Conservation (phyloP, 2,797 vertebrate species). For the Ptychadena robeensis region DNA sequence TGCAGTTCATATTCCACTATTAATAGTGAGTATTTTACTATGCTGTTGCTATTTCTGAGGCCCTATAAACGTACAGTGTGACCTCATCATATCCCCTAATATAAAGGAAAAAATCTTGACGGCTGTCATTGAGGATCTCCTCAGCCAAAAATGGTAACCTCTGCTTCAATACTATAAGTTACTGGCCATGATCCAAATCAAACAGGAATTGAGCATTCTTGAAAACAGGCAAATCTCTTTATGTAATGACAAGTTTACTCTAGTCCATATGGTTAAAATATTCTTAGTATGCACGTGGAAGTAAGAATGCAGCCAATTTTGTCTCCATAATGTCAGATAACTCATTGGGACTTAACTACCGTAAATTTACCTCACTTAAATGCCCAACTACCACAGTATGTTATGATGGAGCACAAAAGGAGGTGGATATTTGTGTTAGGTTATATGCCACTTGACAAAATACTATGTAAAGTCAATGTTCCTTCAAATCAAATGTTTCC, state of each 20-base stretch:
- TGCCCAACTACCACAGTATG: neutral
- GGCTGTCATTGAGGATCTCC: too few relatives aligned
- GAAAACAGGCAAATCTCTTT: neutral
- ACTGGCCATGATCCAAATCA: too few relatives aligned
- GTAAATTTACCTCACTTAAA: too few relatives aligned
- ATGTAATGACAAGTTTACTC: neutral
- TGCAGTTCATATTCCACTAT: too few relatives aligned
- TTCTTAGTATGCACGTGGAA: neutral
- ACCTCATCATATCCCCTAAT: too few relatives aligned
- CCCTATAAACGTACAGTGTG: too few relatives aligned
- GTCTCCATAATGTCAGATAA: neutral
- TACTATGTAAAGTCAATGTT: neutral
- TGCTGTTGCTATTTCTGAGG: too few relatives aligned
- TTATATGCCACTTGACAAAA: neutral
- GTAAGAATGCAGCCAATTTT: too few relatives aligned
- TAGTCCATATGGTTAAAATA: neutral
- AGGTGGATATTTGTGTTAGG: neutral
- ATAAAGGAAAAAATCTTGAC: too few relatives aligned
- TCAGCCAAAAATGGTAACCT: too few relatives aligned
- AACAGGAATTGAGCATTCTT: neutral
- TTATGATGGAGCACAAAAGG: neutral
- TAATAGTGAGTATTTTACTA: too few relatives aligned
- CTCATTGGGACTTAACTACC: neutral
- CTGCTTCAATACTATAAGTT: too few relatives aligned
- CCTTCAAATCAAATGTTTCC: conserved; percentile 5